Evolutionary conservation across 2,797 vertebrate genomes (phyloP), one percentile per base, ranked within the genome.

Genomic region (Alfaro cultratus): DNA sequence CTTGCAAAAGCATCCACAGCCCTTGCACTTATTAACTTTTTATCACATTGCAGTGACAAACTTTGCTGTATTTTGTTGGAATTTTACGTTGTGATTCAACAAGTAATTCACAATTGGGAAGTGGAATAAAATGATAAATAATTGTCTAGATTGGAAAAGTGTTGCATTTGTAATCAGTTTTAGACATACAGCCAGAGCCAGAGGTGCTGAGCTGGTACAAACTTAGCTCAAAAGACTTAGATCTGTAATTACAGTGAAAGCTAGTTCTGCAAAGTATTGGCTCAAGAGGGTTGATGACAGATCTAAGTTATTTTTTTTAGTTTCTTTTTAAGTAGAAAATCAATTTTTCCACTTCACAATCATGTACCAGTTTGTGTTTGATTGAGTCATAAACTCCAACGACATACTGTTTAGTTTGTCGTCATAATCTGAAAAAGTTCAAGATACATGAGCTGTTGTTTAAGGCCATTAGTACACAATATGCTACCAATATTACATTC

Each of bases 401-500:
- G 45, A 46, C 41, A 18, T 31, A 46, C 68, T 18, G n/a, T n/a
- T 46, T 46, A 16, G 43, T 16, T 72, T n/a, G 41, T 46, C 1
- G 6, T 72, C 9, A 12, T 26, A 41, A 68, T 68, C 11, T 68
- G 64, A 26, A 68, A 68, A 41, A 41, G 36, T 41, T 68, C 36
- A 68, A 67, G 21, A 67, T 21, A 4, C 21, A 67, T 5, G 9
- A 39, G 23, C 26, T 16, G 13, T 29, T 45, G 1, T 16, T 5
- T 29, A 18, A 31, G 29, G 41, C 41, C 43, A 43, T 72, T 15
- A 31, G 29, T 45, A 16, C 13, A 18, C 8, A 1, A 43, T 26
- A 18, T 67, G 80, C 67, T 71, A 39, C 83, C 77, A 45, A 39
- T 78, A 26, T 86, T 57, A 55, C 55, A 67, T 45, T 78, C 46